These are phyloP conservation scores for Anoplophora glabripennis DNA, from an alignment of 1,140 invertebrate species.

Conservation along the genomic window DNA sequence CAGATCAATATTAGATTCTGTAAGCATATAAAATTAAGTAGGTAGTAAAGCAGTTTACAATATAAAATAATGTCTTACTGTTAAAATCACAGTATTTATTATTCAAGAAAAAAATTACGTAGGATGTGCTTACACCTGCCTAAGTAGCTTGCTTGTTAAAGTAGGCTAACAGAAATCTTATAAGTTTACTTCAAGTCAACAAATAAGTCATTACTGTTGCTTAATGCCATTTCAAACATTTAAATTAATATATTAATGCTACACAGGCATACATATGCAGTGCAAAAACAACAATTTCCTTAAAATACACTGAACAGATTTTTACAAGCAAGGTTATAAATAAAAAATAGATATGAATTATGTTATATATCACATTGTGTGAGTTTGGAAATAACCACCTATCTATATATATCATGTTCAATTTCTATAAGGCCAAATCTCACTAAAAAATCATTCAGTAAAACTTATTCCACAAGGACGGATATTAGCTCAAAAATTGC, in stretches of 20 bases:
- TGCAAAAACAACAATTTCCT: constrained; percentile 16
- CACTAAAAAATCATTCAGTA: constrained; percentile 16
- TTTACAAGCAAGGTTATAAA: constrained; percentile 6
- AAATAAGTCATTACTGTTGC: too few relatives aligned
- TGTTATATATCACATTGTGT: constrained; percentile 25
- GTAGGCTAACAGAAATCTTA: constrained; percentile 19
- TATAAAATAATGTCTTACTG: constrained; percentile 20
- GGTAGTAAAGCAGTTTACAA: constrained; percentile 13
- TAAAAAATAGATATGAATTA: constrained; percentile 23
- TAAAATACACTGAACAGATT: constrained; percentile 23
- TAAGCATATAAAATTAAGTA: constrained; percentile 3
- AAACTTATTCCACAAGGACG: constrained; percentile 19
- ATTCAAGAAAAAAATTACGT: constrained; percentile 20
- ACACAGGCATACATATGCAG: constrained; percentile 21
- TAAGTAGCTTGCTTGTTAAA: constrained; percentile 14
- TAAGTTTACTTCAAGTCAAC: constrained; percentile 6
- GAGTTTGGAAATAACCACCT: constrained; percentile 14
- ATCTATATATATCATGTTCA: constrained; percentile 23
- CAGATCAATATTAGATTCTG: constrained; percentile 9
- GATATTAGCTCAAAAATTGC: constrained; percentile 18
- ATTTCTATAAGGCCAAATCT: constrained; percentile 19
- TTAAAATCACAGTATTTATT: constrained; percentile 22
- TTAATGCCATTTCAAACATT: too few relatives aligned
- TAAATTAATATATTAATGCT: background rate
- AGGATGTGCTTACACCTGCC: constrained; percentile 15